phyloP scores from a whole-genome alignment of 2,797 vertebrate species.

The Amazonetta brasiliensis region DNA sequence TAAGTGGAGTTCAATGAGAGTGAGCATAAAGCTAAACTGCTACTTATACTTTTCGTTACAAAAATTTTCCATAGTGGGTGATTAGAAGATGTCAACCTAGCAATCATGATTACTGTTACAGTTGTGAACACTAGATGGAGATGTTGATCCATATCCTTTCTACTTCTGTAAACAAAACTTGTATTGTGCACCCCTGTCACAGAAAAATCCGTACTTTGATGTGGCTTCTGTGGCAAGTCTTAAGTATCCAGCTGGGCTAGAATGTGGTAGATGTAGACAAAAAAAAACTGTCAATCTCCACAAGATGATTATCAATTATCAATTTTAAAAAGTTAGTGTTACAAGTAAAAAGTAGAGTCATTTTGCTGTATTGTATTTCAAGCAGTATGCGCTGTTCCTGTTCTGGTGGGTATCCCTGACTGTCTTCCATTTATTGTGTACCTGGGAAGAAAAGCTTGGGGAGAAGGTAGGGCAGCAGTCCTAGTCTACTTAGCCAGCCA shows the following conservation, averaged over 20 bases:
- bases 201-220: background rate
- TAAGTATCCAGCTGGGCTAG: background rate
- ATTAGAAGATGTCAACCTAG: background rate
- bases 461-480: background rate
- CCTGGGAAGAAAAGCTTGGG: background rate
- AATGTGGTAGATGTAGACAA: background rate
- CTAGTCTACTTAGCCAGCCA: background rate
- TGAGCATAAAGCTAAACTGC: background rate
- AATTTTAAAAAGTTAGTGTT: background rate
- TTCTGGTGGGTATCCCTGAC: background rate
- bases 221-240: background rate
- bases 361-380: background rate
- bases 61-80: no score
- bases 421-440: fast-evolving
- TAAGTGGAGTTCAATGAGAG: background rate
- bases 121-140: conserved; percentile 8
- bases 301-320: background rate
- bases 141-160: background rate
- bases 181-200: fast-evolving
- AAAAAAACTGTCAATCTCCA: background rate
- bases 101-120: background rate
- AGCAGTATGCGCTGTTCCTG: background rate
- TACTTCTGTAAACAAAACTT: background rate
- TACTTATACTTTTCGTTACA: background rate
- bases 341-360: background rate